A percentile compares a stretch with the other conserved stretches of the same genome.
Evolutionary conservation across 2,888 invertebrate genomes (phyloP).

Genomic region (Meandrusa payeni): DNA sequence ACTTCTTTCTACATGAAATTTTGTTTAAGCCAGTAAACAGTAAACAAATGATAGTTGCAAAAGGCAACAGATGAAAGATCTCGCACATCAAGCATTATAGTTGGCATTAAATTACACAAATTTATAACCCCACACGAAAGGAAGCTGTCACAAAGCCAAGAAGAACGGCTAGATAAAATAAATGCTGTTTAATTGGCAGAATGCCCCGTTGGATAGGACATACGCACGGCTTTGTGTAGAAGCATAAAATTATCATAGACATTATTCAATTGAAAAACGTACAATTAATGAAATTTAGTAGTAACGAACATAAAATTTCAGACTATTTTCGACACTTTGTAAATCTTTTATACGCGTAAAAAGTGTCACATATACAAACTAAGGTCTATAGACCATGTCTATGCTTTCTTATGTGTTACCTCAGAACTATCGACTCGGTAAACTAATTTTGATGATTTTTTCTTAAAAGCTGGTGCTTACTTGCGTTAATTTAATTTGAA

Average conservation of each 20-base stretch:
- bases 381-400: no score
- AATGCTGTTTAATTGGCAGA: slow-evolving; percentile 38
- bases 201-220: slow-evolving; percentile 34
- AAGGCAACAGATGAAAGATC: slow-evolving; percentile 8
- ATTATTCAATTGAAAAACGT: background rate
- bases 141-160: slow-evolving; percentile 55
- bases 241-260: slow-evolving; percentile 29
- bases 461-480: no score
- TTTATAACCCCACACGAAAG: slow-evolving; percentile 42
- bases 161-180: slow-evolving; percentile 51
- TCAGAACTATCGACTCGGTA: no score
- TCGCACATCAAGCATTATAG: slow-evolving; percentile 24
- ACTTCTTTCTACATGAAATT: no score
- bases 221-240: slow-evolving; percentile 27
- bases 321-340: background rate
- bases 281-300: background rate
- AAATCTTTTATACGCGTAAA: no score
- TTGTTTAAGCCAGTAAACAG: background rate
- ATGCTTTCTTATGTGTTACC: no score
- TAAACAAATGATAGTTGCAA: background rate
- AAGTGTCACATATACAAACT: no score
- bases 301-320: slow-evolving; percentile 7
- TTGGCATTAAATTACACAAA: slow-evolving; percentile 32
- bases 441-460: no score
- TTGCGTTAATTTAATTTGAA: no score